Conservation (phyloP, 2,888 invertebrate species). For the Pseudococcus viburni region DNA sequence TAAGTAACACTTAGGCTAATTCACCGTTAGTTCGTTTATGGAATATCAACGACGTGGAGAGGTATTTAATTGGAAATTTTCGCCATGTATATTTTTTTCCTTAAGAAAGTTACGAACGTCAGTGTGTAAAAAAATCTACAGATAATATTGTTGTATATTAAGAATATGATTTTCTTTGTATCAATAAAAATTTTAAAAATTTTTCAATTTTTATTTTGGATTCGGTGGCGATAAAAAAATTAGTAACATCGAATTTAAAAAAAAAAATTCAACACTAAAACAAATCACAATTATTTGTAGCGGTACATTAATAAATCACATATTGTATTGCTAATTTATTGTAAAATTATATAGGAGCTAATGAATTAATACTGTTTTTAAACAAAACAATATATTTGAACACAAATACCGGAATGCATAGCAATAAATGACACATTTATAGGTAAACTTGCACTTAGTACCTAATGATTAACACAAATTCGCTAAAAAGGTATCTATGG, state of each 20-base stretch:
- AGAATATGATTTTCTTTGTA: conserved; percentile 22
- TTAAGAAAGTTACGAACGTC: conserved; percentile 25
- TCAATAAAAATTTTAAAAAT: conserved; percentile 43
- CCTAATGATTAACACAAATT: neutral
- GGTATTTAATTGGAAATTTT: neutral
- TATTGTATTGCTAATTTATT: conserved; percentile 27
- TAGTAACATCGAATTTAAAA: neutral
- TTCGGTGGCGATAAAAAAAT: conserved; percentile 24
- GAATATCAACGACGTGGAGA: neutral
- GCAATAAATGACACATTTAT: neutral
- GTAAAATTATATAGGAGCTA: neutral
- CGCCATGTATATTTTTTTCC: conserved; percentile 5
- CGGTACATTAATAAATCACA: conserved; percentile 8
- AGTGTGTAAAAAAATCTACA: conserved; percentile 34
- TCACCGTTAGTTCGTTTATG: neutral
- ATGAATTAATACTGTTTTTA: conserved; percentile 10
- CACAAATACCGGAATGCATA: conserved; percentile 15
- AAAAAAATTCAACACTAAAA: neutral
- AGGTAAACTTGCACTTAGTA: neutral
- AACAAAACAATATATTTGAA: conserved; percentile 17
- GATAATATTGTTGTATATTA: conserved; percentile 32
- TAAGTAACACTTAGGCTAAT: conserved; percentile 36
- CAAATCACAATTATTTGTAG: conserved; percentile 16
- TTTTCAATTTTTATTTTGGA: neutral
- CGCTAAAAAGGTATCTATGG: neutral